phyloP scores from a whole-genome alignment of 2,797 vertebrate species.

The Staurois parvus region DNA sequence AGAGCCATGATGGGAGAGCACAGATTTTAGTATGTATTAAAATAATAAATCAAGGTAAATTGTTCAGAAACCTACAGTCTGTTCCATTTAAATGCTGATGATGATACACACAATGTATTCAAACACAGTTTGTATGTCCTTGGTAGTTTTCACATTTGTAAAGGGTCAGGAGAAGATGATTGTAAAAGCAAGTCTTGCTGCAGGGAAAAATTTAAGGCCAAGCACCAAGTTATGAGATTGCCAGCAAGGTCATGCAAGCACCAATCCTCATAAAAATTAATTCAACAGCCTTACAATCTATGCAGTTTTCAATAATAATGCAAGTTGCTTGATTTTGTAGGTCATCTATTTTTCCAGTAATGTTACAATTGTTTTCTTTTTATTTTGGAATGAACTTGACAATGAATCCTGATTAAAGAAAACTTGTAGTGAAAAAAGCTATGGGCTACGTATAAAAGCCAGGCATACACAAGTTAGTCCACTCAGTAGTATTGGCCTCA shows the following conservation, averaged over 20 bases:
- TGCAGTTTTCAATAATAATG: background rate
- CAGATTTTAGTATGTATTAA: background rate
- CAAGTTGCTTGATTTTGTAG: background rate
- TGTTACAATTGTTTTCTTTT: background rate
- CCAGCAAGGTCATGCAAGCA: conserved; percentile 11
- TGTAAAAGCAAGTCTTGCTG: conserved; percentile 33
- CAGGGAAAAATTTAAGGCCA: conserved; percentile 38
- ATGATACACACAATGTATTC: conserved; percentile 5
- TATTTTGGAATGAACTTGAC: too few relatives aligned
- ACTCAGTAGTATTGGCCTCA: too few relatives aligned
- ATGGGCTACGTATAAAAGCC: too few relatives aligned
- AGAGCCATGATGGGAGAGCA: background rate
- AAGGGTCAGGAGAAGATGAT: conserved; percentile 6
- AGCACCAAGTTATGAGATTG: conserved; percentile 1
- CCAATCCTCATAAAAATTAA: background rate
- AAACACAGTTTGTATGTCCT: conserved; percentile 14
- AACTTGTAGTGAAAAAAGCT: too few relatives aligned
- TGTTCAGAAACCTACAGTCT: background rate
- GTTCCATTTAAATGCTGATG: conserved; percentile 31
- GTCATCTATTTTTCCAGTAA: background rate
- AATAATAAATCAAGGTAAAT: background rate
- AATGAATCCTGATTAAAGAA: too few relatives aligned
- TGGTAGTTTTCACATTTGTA: conserved; percentile 15
- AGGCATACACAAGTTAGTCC: too few relatives aligned
- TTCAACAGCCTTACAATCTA: background rate